Evolutionary conservation across 2,113 vertebrate genomes (phyloP), one percentile per base, ranked within the genome.

Genomic region (Sebastes fasciatus): DNA sequence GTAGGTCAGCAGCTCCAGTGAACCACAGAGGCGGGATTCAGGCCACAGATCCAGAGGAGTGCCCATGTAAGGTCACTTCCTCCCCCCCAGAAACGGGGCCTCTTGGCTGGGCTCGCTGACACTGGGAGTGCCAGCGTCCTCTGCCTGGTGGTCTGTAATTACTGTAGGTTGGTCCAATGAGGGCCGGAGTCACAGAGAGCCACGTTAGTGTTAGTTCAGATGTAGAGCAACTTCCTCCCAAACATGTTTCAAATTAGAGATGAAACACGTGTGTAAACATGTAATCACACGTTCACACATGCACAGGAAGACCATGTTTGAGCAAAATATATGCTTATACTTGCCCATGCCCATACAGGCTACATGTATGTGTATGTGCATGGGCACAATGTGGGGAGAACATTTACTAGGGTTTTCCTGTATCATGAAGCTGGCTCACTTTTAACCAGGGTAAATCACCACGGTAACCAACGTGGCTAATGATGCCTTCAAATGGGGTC

Each of bases 11-110:
- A 40, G 17, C 42, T 77, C 46, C 65, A 57, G 46, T 48, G 54
- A 74, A 61, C 26, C 51, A 48, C 65, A 65, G 13, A 54, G 42
- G 8, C 52, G 5, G 34, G 16, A 61, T 57, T 45, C 26, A 8
- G 45, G 62, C 77, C 77, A 43, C 61, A 72, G 16, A 74, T 43
- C 42, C 65, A 69, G 55, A 52, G 26, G 26, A 67, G 21, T 91
- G 83, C 69, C 93, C 92, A 93, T 94, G 72, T 94, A 94, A 64
- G 94, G 91, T 26, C 80, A 76, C 88, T 93, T 94, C 94, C 94
- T 89, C 65, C 77, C 60, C 34, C 68, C 63, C 51, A 68, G 51
- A 72, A 60, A 55, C 11, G 1, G 82, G 83, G 81, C 83, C 79
- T 89, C 67, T 75, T 62, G 48, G 70, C 70, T 81, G 43, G 62